Evolutionary conservation across 2,888 invertebrate species (phyloP).

Genomic region (Zaprionus lineosus): DNA sequence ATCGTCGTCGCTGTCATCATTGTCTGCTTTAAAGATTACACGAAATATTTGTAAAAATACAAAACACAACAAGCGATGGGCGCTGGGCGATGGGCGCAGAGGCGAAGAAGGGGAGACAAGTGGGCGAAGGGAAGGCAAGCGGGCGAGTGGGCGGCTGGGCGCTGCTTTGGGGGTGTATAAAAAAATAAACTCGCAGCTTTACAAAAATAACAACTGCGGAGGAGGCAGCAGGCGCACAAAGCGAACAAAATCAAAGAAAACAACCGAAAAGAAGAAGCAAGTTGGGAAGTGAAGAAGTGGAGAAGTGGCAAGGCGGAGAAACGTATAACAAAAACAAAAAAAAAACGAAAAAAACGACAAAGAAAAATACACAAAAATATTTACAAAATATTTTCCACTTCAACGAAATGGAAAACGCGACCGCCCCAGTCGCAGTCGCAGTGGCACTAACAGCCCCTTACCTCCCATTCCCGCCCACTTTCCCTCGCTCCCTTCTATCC

Average conservation of each 20-base stretch:
- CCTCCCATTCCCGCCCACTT: no score
- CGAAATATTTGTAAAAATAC: slow-evolving; percentile 75
- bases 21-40: slow-evolving; percentile 80
- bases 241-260: slow-evolving; percentile 47
- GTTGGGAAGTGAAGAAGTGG: slow-evolving; percentile 10
- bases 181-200: slow-evolving; percentile 73
- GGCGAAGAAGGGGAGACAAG: slow-evolving; percentile 2
- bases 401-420: slow-evolving; percentile 78
- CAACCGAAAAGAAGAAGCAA: slow-evolving; percentile 16
- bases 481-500: background rate
- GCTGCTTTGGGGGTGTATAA: background rate
- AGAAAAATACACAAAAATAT: slow-evolving; percentile 67
- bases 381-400: slow-evolving; percentile 80
- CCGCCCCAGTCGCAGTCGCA: slow-evolving; percentile 64
- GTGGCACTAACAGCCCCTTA: no score
- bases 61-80: slow-evolving; percentile 60
- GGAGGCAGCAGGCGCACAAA: slow-evolving; percentile 59
- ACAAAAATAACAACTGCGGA: slow-evolving; percentile 76
- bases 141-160: background rate
- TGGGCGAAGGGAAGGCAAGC: no score
- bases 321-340: slow-evolving; percentile 74
- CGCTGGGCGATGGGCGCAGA: background rate
- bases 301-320: slow-evolving; percentile 58
- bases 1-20: slow-evolving; percentile 78
- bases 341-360: slow-evolving; percentile 15